phyloP scores from a whole-genome alignment of 2,113 vertebrate species.

The Hippocampus zosterae region DNA sequence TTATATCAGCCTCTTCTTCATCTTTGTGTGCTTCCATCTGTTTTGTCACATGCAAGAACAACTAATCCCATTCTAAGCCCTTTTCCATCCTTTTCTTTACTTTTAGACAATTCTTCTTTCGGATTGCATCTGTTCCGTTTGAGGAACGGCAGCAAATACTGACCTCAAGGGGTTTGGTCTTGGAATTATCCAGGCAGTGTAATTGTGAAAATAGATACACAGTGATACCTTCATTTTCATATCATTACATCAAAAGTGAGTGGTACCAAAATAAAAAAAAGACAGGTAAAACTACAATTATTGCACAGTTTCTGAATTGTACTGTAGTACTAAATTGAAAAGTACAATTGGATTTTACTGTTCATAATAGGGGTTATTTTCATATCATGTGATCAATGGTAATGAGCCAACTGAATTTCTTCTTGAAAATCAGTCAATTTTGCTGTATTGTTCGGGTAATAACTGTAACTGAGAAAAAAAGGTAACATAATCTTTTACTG shows the following conservation, averaged over 20 bases:
- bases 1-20: constrained; percentile 50
- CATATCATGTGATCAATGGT: too few species aligned
- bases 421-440: too few species aligned
- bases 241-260: constrained; percentile 7
- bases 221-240: constrained; percentile 22
- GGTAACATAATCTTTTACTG: too few species aligned
- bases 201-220: constrained; percentile 40
- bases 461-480: too few species aligned
- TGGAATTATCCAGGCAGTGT: constrained; percentile 31
- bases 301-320: too few species aligned
- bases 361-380: too few species aligned
- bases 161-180: constrained; percentile 39
- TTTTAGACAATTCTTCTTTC: constrained; percentile 23
- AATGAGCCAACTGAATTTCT: too few species aligned
- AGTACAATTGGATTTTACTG: too few species aligned
- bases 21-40: constrained; percentile 53
- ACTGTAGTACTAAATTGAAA: too few species aligned
- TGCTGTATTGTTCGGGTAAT: too few species aligned
- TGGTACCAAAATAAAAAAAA: not conserved
- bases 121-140: constrained; percentile 16
- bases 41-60: constrained; percentile 50
- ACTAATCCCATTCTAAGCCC: constrained; percentile 58
- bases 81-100: constrained; percentile 33
- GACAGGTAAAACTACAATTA: too few species aligned
- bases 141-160: constrained; percentile 14